phyloP scores from a whole-genome alignment of 30 jellyfish, hydroid and myxozoan genomes.

The Aurelia coerulea region DNA sequence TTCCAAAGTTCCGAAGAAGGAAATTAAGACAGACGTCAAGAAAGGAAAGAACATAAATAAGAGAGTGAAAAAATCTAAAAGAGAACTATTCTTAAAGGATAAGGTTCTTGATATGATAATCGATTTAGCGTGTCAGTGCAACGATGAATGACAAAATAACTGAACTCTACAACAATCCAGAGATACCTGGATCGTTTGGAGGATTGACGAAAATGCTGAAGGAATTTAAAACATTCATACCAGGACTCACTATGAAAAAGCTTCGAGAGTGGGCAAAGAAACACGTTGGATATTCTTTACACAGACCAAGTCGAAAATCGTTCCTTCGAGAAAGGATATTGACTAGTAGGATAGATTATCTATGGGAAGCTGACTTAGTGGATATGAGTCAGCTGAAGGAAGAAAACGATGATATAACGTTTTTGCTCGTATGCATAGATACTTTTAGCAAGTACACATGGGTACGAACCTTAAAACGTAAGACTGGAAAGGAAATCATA shows the following conservation, averaged over 20 bases:
- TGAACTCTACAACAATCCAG: conserved; percentile 24
- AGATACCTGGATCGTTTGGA: conserved; percentile 35
- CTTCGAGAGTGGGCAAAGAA: conserved; percentile 32
- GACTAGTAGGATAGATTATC: conserved; percentile 44
- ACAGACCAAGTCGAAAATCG: conserved; percentile 47
- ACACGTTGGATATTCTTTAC: conserved; percentile 39
- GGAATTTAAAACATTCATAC: conserved; percentile 40
- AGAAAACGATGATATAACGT: conserved; percentile 41
- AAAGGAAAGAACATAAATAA: too few relatives aligned
- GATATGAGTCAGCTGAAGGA: conserved; percentile 26
- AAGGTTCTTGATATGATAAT: conserved; percentile 18
- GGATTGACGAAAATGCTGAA: conserved; percentile 36
- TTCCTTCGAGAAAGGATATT: conserved; percentile 41
- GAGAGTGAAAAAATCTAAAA: too few relatives aligned
- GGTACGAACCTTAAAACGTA: conserved; percentile 48
- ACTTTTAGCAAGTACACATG: conserved; percentile 57
- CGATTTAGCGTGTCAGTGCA: not conserved
- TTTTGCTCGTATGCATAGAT: conserved; percentile 37
- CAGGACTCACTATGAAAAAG: conserved; percentile 15
- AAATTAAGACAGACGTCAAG: too few relatives aligned
- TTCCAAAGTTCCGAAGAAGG: too few relatives aligned
- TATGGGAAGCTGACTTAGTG: conserved; percentile 43
- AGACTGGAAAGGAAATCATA: conserved; percentile 15
- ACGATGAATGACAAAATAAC: not conserved
- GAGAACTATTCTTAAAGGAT: too few relatives aligned